Conservation (phyloP, 2,797 vertebrate species). For the Hoplostethus atlanticus region DNA sequence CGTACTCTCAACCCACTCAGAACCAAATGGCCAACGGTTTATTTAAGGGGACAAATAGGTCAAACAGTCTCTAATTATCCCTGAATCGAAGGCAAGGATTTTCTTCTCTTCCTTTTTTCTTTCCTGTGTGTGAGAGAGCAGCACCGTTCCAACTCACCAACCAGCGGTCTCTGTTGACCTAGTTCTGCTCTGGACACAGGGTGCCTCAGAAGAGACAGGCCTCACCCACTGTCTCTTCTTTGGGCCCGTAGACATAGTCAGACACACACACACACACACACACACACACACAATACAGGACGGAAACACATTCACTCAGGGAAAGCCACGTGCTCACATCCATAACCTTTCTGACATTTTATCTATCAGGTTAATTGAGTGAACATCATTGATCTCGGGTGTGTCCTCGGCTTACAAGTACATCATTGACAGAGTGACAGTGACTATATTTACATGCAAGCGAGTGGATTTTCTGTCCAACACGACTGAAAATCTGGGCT, state of each 20-base stretch:
- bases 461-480: slow-evolving; percentile 35
- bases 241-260: slow-evolving; percentile 26
- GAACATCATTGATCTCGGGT: slow-evolving; percentile 70
- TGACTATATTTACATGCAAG: slow-evolving; percentile 52
- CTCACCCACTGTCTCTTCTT: slow-evolving; percentile 67
- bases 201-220: slow-evolving; percentile 66
- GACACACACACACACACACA: slow-evolving; percentile 32
- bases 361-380: slow-evolving; percentile 74
- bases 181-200: slow-evolving; percentile 79
- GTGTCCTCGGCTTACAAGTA: slow-evolving; percentile 60
- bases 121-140: slow-evolving; percentile 68
- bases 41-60: slow-evolving; percentile 77
- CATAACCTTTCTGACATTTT: slow-evolving; percentile 60
- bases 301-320: slow-evolving; percentile 44
- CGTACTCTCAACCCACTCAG: slow-evolving; percentile 48
- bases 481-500: background rate
- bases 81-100: slow-evolving; percentile 68
- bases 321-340: slow-evolving; percentile 34
- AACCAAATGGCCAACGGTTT: slow-evolving; percentile 69
- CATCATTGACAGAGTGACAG: slow-evolving; percentile 62
- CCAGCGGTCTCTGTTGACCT: slow-evolving; percentile 80
- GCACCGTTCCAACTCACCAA: slow-evolving; percentile 81
- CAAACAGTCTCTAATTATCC: slow-evolving; percentile 80
- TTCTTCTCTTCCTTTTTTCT: slow-evolving; percentile 65
- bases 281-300: slow-evolving; percentile 45